phyloP scores from a whole-genome alignment of 2,797 vertebrate species.

The Poeciliopsis infans region DNA sequence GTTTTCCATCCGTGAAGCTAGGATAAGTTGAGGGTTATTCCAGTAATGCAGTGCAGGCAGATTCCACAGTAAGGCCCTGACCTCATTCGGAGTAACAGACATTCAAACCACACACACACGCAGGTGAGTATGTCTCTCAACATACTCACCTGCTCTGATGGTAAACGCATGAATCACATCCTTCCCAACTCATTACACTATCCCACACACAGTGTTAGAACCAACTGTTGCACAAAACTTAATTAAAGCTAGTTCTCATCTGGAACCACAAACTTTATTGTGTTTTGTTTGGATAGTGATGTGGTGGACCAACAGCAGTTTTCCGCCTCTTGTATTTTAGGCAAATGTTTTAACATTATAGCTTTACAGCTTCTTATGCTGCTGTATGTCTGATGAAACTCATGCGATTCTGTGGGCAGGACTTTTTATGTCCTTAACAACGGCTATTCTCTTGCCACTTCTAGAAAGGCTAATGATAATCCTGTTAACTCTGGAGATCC shows the following conservation, averaged over 20 bases:
- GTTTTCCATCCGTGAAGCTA: slow-evolving; percentile 11
- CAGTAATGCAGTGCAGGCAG: slow-evolving; percentile 64
- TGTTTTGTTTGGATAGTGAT: not conserved
- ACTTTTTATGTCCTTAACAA: not conserved
- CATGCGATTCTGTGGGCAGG: not conserved
- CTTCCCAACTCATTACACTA: slow-evolving; percentile 9
- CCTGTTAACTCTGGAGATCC: not conserved
- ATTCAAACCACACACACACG: not conserved
- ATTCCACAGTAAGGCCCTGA: slow-evolving; percentile 57
- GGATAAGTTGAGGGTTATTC: slow-evolving; percentile 35
- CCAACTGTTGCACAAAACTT: slow-evolving; percentile 8
- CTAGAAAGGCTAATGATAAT: not conserved
- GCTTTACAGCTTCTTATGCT: not conserved
- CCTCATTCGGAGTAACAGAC: slow-evolving; percentile 2
- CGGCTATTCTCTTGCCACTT: not conserved
- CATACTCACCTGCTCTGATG: slow-evolving; percentile 58
- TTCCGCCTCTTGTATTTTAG: not conserved
- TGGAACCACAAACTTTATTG: not conserved
- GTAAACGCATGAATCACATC: slow-evolving; percentile 68
- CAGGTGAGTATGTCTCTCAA: not conserved
- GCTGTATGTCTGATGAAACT: not conserved
- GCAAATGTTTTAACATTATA: not conserved
- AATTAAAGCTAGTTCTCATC: not conserved
- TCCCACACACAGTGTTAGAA: slow-evolving; percentile 10
- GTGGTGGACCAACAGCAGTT: not conserved